Conservation (phyloP, 2,113 vertebrate species). For the Nothoprocta pentlandii region DNA sequence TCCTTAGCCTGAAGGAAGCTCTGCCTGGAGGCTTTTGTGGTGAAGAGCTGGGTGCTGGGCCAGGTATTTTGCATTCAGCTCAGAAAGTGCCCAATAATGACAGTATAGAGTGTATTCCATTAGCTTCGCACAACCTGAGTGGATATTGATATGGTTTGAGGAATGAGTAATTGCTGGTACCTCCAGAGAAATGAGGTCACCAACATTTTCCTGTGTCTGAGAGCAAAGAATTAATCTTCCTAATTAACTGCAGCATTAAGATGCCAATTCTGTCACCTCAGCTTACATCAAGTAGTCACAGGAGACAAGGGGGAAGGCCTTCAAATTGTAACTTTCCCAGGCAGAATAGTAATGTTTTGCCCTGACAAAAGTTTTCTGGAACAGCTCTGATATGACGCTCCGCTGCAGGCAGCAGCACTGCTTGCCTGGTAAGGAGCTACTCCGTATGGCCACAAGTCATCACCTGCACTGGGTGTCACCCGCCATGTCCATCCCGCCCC, state of each 20-base stretch:
- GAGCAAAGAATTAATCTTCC: background rate
- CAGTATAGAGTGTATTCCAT: background rate
- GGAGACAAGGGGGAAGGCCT: background rate
- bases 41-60: background rate
- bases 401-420: background rate
- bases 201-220: background rate
- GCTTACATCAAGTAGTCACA: background rate
- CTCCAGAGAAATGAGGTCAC: background rate
- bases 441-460: background rate
- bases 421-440: background rate
- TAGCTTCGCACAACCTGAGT: background rate
- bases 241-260: background rate
- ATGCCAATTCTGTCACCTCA: background rate
- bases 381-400: background rate
- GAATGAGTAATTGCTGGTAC: background rate
- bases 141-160: background rate
- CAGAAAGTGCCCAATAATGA: background rate
- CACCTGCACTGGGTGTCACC: background rate
- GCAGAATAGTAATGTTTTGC: background rate
- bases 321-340: background rate
- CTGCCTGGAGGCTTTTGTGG: background rate
- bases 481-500: background rate
- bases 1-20: background rate
- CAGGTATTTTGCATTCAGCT: background rate
- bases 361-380: background rate